These are phyloP conservation scores for Chalcis sispes DNA, from an alignment of 2,888 invertebrate genomes.

Conservation along the genomic window DNA sequence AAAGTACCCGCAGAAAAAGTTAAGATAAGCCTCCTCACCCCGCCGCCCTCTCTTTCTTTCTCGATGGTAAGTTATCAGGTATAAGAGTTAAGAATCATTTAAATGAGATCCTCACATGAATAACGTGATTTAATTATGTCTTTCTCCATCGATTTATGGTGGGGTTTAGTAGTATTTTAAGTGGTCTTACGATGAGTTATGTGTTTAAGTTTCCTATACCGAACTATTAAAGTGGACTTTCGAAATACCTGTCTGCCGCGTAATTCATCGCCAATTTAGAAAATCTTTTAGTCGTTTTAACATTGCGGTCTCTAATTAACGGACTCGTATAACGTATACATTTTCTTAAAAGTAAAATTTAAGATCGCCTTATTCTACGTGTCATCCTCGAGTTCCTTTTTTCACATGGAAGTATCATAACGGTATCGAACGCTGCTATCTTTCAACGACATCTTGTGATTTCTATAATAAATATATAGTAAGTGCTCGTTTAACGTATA, in stretches of 20 bases:
- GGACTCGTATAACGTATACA: background rate
- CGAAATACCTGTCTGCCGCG: conserved; percentile 30
- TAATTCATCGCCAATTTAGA: conserved; percentile 40
- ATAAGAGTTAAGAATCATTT: conserved; percentile 47
- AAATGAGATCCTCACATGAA: conserved; percentile 42
- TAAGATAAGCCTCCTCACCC: background rate
- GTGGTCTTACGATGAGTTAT: conserved; percentile 44
- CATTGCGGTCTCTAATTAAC: conserved; percentile 3
- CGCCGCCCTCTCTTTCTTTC: no score
- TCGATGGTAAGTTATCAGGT: conserved; percentile 16
- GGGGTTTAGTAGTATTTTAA: conserved; percentile 42
- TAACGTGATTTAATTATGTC: conserved; percentile 48
- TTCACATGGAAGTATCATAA: background rate
- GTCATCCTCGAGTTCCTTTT: no score
- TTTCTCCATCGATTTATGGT: conserved; percentile 36
- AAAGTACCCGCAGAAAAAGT: conserved; percentile 16
- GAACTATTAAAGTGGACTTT: conserved; percentile 41
- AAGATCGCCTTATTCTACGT: no score
- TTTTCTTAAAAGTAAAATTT: background rate
- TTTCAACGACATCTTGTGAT: background rate
- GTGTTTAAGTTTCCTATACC: conserved; percentile 46
- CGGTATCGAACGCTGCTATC: background rate
- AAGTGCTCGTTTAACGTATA: no score
- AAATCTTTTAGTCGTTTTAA: conserved; percentile 5
- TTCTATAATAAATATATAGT: background rate